These are phyloP conservation scores for Acipenser oxyrinchus DNA, from an alignment of 2,797 vertebrate species.

Conservation along the genomic window DNA sequence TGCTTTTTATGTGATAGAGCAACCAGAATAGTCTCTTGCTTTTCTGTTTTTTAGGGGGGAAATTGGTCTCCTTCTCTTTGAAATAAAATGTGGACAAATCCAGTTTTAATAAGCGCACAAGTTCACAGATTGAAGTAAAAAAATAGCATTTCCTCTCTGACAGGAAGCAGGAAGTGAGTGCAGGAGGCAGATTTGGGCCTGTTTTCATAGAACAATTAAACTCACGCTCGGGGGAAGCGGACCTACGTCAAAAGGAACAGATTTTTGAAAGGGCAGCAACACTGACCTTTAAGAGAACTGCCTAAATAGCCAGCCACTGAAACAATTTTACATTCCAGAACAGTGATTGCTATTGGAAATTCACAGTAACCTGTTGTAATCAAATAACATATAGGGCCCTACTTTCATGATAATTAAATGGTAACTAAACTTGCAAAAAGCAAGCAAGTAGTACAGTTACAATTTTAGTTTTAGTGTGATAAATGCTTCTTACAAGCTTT, in stretches of 20 bases:
- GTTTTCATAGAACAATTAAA: conserved; percentile 75
- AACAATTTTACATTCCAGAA: not conserved
- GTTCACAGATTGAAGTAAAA: conserved; percentile 47
- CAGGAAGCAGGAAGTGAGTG: conserved; percentile 94
- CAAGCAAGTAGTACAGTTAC: not conserved
- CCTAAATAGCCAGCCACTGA: conserved; percentile 18
- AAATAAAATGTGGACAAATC: conserved; percentile 46
- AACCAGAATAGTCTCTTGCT: not conserved
- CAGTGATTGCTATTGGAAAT: not conserved
- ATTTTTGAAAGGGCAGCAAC: conserved; percentile 59
- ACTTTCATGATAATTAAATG: not conserved
- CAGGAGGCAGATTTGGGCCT: conserved; percentile 61
- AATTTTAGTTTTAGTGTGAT: conserved; percentile 24
- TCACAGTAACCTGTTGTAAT: too few relatives aligned
- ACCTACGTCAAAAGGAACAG: conserved; percentile 79
- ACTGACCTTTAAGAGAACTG: conserved; percentile 63
- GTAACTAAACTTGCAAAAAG: not conserved
- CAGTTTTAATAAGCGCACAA: conserved; percentile 21
- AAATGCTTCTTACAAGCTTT: too few relatives aligned
- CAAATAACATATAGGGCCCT: not conserved
- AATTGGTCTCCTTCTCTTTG: conserved; percentile 39
- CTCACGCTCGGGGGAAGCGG: conserved; percentile 76
- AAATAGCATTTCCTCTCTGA: conserved; percentile 64
- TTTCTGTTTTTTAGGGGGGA: conserved; percentile 37
- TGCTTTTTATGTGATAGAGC: not conserved